A percentile compares a stretch with the other conserved stretches of the same genome.
These are phyloP conservation scores for Amia ocellicauda DNA, from an alignment of 2,113 vertebrate genomes.

Conservation along the genomic window DNA sequence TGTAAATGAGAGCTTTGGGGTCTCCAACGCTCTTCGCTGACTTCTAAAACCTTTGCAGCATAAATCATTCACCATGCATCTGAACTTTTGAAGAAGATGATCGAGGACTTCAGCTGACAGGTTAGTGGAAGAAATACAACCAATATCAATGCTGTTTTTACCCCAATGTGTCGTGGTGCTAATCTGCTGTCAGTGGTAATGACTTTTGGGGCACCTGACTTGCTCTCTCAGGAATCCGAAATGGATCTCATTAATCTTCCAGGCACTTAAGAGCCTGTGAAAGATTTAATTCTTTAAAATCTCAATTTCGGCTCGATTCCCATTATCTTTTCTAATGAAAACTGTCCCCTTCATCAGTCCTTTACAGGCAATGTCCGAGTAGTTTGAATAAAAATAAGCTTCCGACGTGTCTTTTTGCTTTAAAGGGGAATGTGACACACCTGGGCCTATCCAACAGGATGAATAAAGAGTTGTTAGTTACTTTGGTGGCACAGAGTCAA, in stretches of 20 bases:
- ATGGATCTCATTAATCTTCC: conserved; percentile 6
- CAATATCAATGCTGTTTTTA: not conserved
- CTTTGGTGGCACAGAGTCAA: too few species aligned
- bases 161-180: not conserved
- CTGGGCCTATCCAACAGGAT: too few species aligned
- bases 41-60: not conserved
- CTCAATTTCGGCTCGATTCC: conserved; percentile 2
- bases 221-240: not conserved
- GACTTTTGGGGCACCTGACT: not conserved
- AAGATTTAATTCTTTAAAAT: conserved; percentile 6
- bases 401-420: not conserved
- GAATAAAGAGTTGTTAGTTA: too few species aligned
- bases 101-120: not conserved
- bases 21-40: not conserved
- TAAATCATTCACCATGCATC: not conserved
- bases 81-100: not conserved
- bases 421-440: not conserved
- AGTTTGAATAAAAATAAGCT: not conserved
- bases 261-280: conserved; percentile 4
- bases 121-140: not conserved
- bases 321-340: conserved; percentile 11
- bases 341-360: not conserved
- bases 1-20: not conserved
- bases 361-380: not conserved
- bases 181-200: conserved; percentile 6